phyloP scores from a whole-genome alignment of 2,888 invertebrate genomes.

The Drosophila phalerata region DNA sequence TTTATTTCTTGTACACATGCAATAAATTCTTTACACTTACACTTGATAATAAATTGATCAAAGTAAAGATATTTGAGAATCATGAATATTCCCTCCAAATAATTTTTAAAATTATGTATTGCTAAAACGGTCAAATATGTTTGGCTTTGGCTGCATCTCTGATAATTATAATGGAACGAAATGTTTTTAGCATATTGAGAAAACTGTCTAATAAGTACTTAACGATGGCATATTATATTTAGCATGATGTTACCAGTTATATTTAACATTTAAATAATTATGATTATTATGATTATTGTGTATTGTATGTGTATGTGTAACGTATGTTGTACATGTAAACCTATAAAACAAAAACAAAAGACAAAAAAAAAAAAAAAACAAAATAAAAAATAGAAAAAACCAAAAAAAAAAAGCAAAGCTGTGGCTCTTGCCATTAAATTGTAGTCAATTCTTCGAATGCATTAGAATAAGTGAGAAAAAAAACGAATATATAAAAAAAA shows the following conservation, averaged over 20 bases:
- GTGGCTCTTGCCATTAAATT: constrained; percentile 78
- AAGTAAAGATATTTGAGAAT: constrained; percentile 72
- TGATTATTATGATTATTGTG: constrained; percentile 77
- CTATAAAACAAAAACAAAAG: constrained; percentile 33
- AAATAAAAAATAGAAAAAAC: background rate
- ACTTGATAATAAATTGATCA: constrained; percentile 59
- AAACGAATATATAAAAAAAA: constrained; percentile 20
- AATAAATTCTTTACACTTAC: constrained; percentile 57
- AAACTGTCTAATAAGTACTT: constrained; percentile 42
- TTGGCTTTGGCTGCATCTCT: constrained; percentile 63
- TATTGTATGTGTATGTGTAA: constrained; percentile 80
- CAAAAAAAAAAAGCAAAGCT: constrained; percentile 43
- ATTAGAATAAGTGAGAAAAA: constrained; percentile 62
- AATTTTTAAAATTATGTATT: constrained; percentile 84
- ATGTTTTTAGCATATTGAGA: constrained; percentile 54
- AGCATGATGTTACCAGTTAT: constrained; percentile 77
- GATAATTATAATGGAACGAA: constrained; percentile 62
- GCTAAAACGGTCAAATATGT: constrained; percentile 58
- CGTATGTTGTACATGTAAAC: constrained; percentile 70
- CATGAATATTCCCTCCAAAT: constrained; percentile 85
- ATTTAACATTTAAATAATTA: constrained; percentile 72
- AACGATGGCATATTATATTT: constrained; percentile 63
- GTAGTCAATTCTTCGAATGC: constrained; percentile 77
- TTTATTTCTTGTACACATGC: constrained; percentile 51
- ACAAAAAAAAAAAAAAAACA: constrained; percentile 13